These are phyloP conservation scores for Aleiodes testaceus DNA, from an alignment of 2,888 invertebrate species.

Conservation along the genomic window DNA sequence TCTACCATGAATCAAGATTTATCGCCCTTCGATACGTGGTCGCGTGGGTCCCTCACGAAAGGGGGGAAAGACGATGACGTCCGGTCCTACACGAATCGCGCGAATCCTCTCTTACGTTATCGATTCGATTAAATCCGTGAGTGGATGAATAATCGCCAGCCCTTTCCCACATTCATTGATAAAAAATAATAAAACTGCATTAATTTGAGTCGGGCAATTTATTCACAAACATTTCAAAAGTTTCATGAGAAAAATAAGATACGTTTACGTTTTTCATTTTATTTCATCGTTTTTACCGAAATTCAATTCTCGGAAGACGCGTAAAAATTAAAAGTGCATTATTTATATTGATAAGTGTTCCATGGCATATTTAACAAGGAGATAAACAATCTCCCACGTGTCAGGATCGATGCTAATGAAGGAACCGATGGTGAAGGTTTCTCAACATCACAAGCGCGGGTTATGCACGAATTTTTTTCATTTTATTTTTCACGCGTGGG, in stretches of 20 bases:
- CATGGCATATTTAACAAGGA: conserved; percentile 51
- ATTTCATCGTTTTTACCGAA: neutral
- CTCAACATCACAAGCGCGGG: conserved; percentile 38
- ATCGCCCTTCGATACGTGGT: conserved; percentile 52
- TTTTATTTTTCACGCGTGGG: conserved; percentile 46
- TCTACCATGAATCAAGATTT: conserved; percentile 61
- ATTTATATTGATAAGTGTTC: conserved; percentile 45
- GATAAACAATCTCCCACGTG: conserved; percentile 66
- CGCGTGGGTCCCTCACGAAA: conserved; percentile 42
- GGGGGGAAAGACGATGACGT: conserved; percentile 31
- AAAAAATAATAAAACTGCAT: neutral
- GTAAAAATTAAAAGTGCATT: conserved; percentile 38
- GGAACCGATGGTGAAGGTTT: conserved; percentile 54
- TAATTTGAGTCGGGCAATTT: neutral
- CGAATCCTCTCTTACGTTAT: conserved; percentile 39
- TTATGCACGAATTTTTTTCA: conserved; percentile 37
- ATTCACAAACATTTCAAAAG: too few relatives aligned
- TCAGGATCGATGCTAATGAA: conserved; percentile 66
- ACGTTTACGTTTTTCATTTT: too few relatives aligned
- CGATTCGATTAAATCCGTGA: conserved; percentile 35
- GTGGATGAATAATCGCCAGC: conserved; percentile 37
- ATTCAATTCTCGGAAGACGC: neutral
- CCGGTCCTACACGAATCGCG: conserved; percentile 42
- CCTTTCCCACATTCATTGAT: neutral
- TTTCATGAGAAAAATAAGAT: neutral